phyloP scores from a whole-genome alignment of 2,113 vertebrate genomes.

The Scartelaos histophorus region DNA sequence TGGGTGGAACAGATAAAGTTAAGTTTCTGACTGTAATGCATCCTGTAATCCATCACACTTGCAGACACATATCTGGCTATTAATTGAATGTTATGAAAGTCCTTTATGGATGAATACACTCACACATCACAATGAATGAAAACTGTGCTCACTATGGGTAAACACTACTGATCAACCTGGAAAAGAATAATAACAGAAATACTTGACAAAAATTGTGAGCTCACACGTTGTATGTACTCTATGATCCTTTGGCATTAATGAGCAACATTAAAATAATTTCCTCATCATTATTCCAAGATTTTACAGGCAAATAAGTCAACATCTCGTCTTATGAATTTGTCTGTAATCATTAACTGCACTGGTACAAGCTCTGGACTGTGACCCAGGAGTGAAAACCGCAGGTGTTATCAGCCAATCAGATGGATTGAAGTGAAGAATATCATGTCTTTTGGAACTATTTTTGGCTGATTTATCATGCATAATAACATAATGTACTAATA shows the following conservation, averaged over 20 bases:
- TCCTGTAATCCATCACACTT: not conserved
- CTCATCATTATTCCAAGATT: not conserved
- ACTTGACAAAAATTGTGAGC: too few species aligned
- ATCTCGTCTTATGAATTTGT: not conserved
- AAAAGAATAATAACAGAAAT: not conserved
- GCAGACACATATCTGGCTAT: not conserved
- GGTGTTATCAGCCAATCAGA: slow-evolving; percentile 37
- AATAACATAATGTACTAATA: not conserved
- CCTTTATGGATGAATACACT: not conserved
- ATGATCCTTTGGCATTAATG: too few species aligned
- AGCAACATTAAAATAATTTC: too few species aligned
- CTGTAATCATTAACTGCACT: not conserved
- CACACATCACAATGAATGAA: not conserved
- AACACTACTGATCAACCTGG: not conserved
- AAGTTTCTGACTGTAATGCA: too few species aligned
- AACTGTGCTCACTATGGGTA: not conserved
- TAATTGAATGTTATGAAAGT: not conserved
- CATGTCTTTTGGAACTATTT: not conserved
- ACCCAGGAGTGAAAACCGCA: slow-evolving; percentile 46
- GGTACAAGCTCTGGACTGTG: slow-evolving; percentile 70
- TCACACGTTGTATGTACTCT: too few species aligned
- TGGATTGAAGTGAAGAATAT: not conserved
- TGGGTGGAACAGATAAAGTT: not conserved
- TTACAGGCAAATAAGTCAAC: not conserved
- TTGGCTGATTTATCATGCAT: not conserved